Conservation (phyloP, 2,797 vertebrate species). For the Spondyliosoma cantharus region DNA sequence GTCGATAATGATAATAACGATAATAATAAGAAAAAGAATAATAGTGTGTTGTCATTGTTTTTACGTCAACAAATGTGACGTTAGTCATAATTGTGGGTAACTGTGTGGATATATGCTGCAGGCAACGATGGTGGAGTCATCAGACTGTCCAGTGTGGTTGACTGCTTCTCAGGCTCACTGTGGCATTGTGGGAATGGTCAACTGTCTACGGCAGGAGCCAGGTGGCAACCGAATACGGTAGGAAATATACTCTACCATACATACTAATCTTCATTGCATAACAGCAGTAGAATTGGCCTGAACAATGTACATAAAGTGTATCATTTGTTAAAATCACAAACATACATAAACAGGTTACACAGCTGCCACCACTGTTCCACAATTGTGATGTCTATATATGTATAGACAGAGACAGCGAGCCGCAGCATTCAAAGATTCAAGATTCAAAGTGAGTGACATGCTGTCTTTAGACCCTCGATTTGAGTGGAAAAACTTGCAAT, state of each 20-base stretch:
- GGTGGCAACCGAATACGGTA: constrained; percentile 93
- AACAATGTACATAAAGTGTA: background rate
- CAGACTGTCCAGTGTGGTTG: constrained; percentile 88
- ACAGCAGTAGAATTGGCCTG: background rate
- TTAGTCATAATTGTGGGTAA: constrained; percentile 6
- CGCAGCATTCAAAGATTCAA: no score
- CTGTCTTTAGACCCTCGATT: no score
- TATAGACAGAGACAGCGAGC: no score
- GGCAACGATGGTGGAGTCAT: constrained; percentile 80
- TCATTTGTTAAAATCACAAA: background rate
- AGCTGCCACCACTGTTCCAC: background rate
- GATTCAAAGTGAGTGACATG: no score
- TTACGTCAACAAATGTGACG: background rate
- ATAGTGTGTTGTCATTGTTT: no score
- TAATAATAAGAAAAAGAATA: no score
- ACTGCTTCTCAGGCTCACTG: constrained; percentile 86
- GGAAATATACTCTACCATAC: constrained; percentile 1
- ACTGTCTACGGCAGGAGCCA: constrained; percentile 94
- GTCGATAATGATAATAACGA: no score
- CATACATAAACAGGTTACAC: background rate
- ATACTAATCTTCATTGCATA: background rate
- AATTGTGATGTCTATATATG: no score
- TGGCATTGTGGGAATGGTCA: constrained; percentile 95
- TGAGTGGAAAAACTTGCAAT: no score
- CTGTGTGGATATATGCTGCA: constrained; percentile 52